Base-by-base conservation (phyloP, 2,888 invertebrate genomes). In the Leptopilina drosophilae region DNA sequence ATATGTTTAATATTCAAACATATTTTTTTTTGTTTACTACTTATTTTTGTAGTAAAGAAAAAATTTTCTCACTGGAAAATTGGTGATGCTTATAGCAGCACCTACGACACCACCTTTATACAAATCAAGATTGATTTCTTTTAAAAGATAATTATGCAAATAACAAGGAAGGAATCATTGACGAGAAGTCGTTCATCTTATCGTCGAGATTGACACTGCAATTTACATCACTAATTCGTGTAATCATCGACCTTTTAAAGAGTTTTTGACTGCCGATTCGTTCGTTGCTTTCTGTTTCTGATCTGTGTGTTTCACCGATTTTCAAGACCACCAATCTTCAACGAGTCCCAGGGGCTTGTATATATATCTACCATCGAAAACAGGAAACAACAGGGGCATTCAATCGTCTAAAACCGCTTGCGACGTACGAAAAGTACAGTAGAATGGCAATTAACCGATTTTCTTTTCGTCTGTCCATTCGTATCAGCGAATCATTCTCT, bases 171-270 rank as follows among this genome's bases (percentile, higher is more conserved):
- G 76, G 78, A 75, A 49, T 49, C 76, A 62, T 76, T 84, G 81
- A 84, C 85, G 83, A 85, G 84, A 83, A 85, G 84, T 86, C 86
- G 86, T 87, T 85, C 86, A 85, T 86, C 84, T 81, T 49, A 80
- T 77, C 77, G 81, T 81, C 82, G 85, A 86, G 86, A 90, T 89
- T 90, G 91, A 91, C 91, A 90, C 87, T 78, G 84, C 83, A 88
- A 91, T 91, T 91, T 89, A 87, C 90, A 91, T 91, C 84, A 83
- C 87, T 86, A 86, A 90, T 88, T 89, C 89, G 84, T 88, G 87
- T 89, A 89, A 91, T 91, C 88, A 87, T 88, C 82, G 83, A 84
- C 86, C 42, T 42, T 87, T 89, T 86, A 87, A 89, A 83, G 77
- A 82, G 80, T 88, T 62, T 87, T 88, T 84, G 85, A 86, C 84